Evolutionary conservation across 2,888 invertebrate genomes (phyloP).

Genomic region (Sthenelais limicola): DNA sequence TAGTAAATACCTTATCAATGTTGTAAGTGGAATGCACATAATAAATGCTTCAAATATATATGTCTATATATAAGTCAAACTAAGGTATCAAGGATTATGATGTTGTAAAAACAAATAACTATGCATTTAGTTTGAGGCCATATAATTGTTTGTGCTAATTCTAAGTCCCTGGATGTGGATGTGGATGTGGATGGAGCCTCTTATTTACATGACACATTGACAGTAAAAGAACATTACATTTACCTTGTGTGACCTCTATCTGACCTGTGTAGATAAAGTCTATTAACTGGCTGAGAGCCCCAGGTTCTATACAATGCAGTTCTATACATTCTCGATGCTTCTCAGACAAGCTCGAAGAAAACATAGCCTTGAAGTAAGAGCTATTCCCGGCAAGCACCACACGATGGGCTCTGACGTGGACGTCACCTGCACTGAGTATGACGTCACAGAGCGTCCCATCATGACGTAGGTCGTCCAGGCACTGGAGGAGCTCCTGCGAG

Average conservation of each 20-base stretch:
- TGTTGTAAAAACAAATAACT: too few species aligned
- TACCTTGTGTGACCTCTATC: neutral
- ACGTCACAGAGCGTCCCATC: conserved; percentile 23
- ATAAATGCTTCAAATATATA: too few species aligned
- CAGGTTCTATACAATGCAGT: neutral
- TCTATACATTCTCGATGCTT: conserved; percentile 2
- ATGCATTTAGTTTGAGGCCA: too few species aligned
- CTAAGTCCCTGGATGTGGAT: too few species aligned
- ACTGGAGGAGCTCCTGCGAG: neutral
- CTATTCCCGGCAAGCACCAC: conserved; percentile 31
- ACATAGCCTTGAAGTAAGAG: conserved; percentile 42
- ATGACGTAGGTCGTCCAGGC: conserved; percentile 32
- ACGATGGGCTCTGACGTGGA: conserved; percentile 14
- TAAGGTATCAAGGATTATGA: too few species aligned
- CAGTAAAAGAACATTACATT: too few species aligned
- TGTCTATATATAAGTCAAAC: too few species aligned
- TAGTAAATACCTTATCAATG: too few species aligned
- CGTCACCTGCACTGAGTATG: neutral
- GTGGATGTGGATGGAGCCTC: too few species aligned
- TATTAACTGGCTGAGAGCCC: conserved; percentile 10
- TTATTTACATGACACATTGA: too few species aligned
- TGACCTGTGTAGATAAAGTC: conserved; percentile 35
- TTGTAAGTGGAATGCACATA: too few species aligned
- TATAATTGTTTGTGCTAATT: too few species aligned
- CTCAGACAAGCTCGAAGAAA: conserved; percentile 20